Evolutionary conservation across 2,113 vertebrate species (phyloP), one percentile per base, ranked within the genome.

Genomic region (Ictalurus punctatus): DNA sequence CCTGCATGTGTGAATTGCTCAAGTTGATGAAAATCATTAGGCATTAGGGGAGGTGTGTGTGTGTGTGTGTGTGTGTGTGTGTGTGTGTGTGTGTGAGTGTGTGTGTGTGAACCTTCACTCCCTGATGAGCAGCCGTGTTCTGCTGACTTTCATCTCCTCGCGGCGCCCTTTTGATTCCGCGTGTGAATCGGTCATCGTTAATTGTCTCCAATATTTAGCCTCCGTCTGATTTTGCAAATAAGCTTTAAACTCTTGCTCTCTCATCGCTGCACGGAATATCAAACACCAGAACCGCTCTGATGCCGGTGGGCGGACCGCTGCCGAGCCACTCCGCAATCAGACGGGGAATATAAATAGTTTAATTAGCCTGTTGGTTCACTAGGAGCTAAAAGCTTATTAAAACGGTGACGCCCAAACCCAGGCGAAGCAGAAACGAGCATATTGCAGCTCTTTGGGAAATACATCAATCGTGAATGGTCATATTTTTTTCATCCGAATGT

Each of bases 141-240:
- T 34, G 65, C 44, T 59, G 67, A 81, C 86, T 79, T 89, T 90
- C 67, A 71, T 91, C n/a, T 86, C n/a, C 44, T 30, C 44, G 12
- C 56, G 48, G 25, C 25, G 74, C 48, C 85, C 63, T 85, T 83
- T 89, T 83, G 67, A 91, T 88, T 80, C 48, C 37, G 90, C 85
- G 61, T 88, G 87, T 86, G 58, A 91, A 88, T 91, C 90, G 89
- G 86, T 87, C 84, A 69, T 86, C 34, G 2, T 83, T 90, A 27
- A 91, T 91, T 92, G 88, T 90, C 85, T 90, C 85, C 86, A 82
- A 92, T 91, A 89, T 90, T 91, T 78, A 85, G 80, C 82, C 44
- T 83, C 81, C 86, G 78, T 71, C 44, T 87, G 86, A 87, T 90
- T 48, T 76, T 91, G 71, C 71, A 84, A 90, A 91, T 85, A 48